phyloP scores from a whole-genome alignment of 1,140 invertebrate genomes.

The Vollenhovia emeryi region DNA sequence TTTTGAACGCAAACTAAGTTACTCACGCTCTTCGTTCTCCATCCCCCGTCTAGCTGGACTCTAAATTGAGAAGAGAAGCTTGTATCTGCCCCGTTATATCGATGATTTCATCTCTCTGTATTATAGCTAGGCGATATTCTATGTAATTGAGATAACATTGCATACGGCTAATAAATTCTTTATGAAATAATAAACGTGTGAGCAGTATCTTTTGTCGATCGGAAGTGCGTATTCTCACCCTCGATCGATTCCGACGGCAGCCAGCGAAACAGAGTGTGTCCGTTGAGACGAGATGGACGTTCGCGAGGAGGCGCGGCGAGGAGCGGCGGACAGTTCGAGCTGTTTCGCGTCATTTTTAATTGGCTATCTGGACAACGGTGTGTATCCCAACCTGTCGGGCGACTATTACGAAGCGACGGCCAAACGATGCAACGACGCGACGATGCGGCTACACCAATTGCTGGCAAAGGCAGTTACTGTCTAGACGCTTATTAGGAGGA shows the following conservation, averaged over 20 bases:
- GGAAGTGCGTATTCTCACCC: not conserved
- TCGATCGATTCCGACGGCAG: constrained; percentile 8
- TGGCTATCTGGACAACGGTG: constrained; percentile 16
- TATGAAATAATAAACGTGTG: constrained; percentile 11
- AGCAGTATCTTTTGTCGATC: not conserved
- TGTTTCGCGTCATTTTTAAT: constrained; percentile 52
- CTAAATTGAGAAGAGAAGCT: not conserved
- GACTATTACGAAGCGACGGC: constrained; percentile 19
- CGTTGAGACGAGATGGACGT: constrained; percentile 1
- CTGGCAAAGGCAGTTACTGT: constrained; percentile 17
- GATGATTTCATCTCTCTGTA: not conserved
- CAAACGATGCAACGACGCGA: constrained; percentile 25
- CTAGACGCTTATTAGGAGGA: constrained; percentile 37
- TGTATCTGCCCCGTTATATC: not conserved
- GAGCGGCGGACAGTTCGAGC: not conserved
- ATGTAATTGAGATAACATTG: not conserved
- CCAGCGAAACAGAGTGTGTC: not conserved
- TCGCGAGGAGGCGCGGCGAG: not conserved
- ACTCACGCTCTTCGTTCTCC: not conserved
- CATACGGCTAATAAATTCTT: constrained; percentile 8
- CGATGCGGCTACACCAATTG: constrained; percentile 34
- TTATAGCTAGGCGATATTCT: not conserved
- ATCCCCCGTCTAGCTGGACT: not conserved
- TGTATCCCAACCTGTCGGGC: constrained; percentile 2
- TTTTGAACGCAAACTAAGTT: not conserved